Conservation (phyloP, 2,888 invertebrate genomes). For the Drosophila eohydei region DNA sequence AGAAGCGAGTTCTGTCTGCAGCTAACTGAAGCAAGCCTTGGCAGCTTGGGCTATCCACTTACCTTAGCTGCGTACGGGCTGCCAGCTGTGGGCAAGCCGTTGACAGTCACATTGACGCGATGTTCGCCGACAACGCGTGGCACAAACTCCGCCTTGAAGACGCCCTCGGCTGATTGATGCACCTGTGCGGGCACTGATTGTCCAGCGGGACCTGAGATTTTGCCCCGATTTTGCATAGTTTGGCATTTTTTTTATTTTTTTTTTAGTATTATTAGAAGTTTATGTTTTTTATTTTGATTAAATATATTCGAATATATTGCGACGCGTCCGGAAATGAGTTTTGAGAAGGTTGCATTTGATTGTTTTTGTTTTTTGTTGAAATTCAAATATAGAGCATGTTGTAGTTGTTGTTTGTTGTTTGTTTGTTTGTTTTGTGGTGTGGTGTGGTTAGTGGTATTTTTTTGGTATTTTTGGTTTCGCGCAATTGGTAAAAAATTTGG, state of each 20-base stretch:
- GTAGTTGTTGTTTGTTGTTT: conserved; percentile 45
- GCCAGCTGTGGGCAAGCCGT: conserved; percentile 92
- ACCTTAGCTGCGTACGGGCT: conserved; percentile 97
- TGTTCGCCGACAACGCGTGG: conserved; percentile 97
- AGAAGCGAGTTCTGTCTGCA: too few species aligned
- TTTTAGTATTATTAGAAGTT: conserved; percentile 40
- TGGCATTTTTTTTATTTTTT: conserved; percentile 9
- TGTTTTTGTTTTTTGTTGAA: conserved; percentile 60
- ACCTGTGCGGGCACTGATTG: conserved; percentile 96
- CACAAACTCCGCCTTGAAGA: conserved; percentile 95
- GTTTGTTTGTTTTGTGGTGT: conserved; percentile 47
- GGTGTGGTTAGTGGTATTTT: conserved; percentile 61
- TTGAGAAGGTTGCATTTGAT: conserved; percentile 54
- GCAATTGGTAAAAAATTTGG: conserved; percentile 71
- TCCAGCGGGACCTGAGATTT: conserved; percentile 92
- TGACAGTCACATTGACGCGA: conserved; percentile 93
- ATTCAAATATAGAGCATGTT: conserved; percentile 54
- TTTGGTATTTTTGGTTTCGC: conserved; percentile 29
- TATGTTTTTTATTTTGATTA: conserved; percentile 16
- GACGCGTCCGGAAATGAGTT: conserved; percentile 75
- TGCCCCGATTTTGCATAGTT: conserved; percentile 31
- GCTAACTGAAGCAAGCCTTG: too few species aligned
- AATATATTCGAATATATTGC: conserved; percentile 24
- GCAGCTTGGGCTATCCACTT: too few species aligned
- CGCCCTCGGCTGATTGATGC: conserved; percentile 92